Percentiles rank a stretch among this genome's conserved stretches.
These are phyloP conservation scores for Ahaetulla prasina DNA, from an alignment of 2,113 vertebrate species.

Conservation along the genomic window DNA sequence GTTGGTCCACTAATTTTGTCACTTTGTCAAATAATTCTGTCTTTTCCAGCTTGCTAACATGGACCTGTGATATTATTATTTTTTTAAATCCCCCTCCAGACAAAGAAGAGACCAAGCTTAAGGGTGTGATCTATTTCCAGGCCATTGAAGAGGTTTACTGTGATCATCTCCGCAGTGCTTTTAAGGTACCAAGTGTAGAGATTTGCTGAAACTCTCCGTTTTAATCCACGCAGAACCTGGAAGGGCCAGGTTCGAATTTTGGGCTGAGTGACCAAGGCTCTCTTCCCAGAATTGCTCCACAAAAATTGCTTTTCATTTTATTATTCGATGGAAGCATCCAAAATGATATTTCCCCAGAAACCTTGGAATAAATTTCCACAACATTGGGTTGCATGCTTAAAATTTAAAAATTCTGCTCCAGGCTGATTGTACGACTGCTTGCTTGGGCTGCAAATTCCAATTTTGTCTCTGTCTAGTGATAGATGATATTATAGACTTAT, in stretches of 20 bases:
- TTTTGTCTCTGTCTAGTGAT: neutral
- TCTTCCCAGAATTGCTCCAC: neutral
- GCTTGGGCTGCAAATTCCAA: neutral
- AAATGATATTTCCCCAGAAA: neutral
- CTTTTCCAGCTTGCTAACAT: neutral
- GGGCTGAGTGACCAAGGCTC: neutral
- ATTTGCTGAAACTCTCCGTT: neutral
- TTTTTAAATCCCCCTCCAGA: slow-evolving; percentile 62
- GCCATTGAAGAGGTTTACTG: slow-evolving; percentile 91
- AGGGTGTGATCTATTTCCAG: slow-evolving; percentile 92
- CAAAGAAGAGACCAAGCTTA: slow-evolving; percentile 85
- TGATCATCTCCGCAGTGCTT: slow-evolving; percentile 84
- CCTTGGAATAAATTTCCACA: neutral
- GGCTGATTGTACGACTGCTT: too few species aligned
- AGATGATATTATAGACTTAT: neutral
- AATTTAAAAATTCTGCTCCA: neutral
- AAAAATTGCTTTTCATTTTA: neutral
- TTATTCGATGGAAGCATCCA: neutral
- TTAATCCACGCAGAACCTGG: neutral
- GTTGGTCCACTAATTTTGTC: too few species aligned
- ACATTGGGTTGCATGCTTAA: neutral
- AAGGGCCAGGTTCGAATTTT: neutral
- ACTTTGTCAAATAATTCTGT: too few species aligned
- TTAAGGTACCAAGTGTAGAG: slow-evolving; percentile 62
- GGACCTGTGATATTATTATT: neutral